These are phyloP conservation scores for Ellobium chinense DNA, from an alignment of 2,888 invertebrate genomes.

Conservation along the genomic window DNA sequence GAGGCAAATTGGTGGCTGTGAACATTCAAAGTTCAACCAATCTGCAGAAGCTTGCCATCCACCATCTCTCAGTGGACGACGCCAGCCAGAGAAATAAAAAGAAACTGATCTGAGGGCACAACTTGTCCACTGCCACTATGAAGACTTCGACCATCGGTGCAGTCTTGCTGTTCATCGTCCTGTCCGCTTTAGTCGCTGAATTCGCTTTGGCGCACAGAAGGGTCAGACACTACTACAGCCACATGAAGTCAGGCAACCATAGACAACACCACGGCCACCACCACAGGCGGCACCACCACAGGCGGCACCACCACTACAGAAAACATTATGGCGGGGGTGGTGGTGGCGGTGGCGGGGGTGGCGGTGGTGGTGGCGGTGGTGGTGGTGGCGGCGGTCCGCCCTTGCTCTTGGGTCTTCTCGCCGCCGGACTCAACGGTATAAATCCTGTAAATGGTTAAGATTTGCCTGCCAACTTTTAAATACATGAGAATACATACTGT, in stretches of 20 bases:
- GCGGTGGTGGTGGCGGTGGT: not conserved
- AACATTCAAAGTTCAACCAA: too few relatives aligned
- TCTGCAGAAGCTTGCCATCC: too few relatives aligned
- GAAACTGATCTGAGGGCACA: too few relatives aligned
- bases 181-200: not conserved
- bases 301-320: not conserved
- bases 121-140: too few relatives aligned
- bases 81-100: too few relatives aligned
- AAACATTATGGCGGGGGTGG: not conserved
- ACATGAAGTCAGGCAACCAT: not conserved
- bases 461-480: too few relatives aligned
- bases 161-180: not conserved
- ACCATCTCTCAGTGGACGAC: too few relatives aligned
- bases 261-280: not conserved
- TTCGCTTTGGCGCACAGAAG: not conserved
- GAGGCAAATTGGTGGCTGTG: too few relatives aligned
- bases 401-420: too few relatives aligned
- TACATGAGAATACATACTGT: too few relatives aligned
- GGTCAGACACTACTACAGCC: not conserved
- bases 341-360: not conserved
- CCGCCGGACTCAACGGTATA: too few relatives aligned
- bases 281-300: not conserved
- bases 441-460: too few relatives aligned
- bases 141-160: not conserved
- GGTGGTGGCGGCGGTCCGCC: not conserved